These are phyloP conservation scores for Ursus arctos DNA, from an alignment of 2,113 vertebrate species.

Conservation along the genomic window DNA sequence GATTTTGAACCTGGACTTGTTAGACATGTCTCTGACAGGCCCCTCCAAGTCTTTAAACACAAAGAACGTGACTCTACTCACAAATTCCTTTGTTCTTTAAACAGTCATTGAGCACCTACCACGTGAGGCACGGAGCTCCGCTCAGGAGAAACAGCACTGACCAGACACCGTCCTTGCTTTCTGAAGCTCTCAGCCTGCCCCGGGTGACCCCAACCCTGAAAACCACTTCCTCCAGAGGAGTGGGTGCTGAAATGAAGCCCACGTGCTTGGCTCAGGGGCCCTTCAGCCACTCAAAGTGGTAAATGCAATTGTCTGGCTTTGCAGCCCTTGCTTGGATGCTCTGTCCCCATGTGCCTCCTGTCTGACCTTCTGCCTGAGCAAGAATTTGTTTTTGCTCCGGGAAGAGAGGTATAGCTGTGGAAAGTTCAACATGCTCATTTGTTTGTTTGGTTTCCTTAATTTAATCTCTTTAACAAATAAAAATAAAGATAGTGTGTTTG, in stretches of 20 bases:
- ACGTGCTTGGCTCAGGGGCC: background rate
- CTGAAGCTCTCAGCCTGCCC: background rate
- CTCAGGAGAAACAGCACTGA: background rate
- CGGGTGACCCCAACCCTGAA: background rate
- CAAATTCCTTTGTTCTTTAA: background rate
- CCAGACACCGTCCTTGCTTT: background rate
- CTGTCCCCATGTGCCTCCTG: constrained; percentile 49
- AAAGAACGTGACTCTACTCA: background rate
- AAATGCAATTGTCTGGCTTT: background rate
- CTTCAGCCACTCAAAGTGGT: background rate
- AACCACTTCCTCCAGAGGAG: background rate
- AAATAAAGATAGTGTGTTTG: constrained; percentile 82
- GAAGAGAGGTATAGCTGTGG: constrained; percentile 73
- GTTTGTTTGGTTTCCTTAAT: constrained; percentile 82
- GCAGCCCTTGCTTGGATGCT: constrained; percentile 37
- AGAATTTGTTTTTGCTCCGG: constrained; percentile 47
- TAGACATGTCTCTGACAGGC: background rate
- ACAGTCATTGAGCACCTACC: background rate
- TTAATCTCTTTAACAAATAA: constrained; percentile 83
- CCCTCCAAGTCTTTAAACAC: constrained; percentile 15
- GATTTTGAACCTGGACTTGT: background rate
- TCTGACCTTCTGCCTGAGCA: constrained; percentile 58
- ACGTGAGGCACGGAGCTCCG: background rate
- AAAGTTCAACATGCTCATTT: constrained; percentile 52
- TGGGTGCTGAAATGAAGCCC: background rate